Base-by-base conservation (phyloP, 1,140 invertebrate species). In the Lordiphosa stackelbergi region DNA sequence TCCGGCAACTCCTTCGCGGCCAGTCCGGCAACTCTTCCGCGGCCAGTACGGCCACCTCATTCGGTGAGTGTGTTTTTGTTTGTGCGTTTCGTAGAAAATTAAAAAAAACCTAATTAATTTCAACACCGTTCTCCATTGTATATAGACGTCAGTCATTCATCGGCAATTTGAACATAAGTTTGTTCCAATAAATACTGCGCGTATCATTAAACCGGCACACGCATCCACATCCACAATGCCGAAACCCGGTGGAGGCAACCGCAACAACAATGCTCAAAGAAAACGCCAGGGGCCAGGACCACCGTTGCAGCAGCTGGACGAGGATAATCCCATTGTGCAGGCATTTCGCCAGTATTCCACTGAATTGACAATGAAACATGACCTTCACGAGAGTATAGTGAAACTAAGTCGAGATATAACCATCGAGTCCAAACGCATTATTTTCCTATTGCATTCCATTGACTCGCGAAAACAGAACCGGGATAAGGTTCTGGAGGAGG, bases 381-480 rank as follows among this genome's bases (percentile, higher is more conserved):
- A 98, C 87, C 91, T 94, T 71, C 92, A 94, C 85, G 96, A 98
- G 85, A 89, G 94, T 54, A 90, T 98, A 9, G 91, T 96, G 0
- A 97, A 79, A 53, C 87, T 94, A 1, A 93, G 94, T 58, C 89
- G 96, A 41, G 96, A 97, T 86, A 92, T 97, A n/a, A 97, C 95
- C 2, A 96, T 97, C 63, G 95, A 97, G 79, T 96, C 95, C 73
- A 98, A 98, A 85, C 90, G 95, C 62, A 93, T 95, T 10, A 98
- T 98, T 55, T 97, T 96, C 86, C 88, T 95, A 11, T 88, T 98
- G 9, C 96, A 97, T 77, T 93, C 94, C 22, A 89, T 93, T 43
- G 89, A 90, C 28, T 22, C 53, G 2, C 92, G 91, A 9, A 91
- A 92, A 63, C 55, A 83, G 24, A 90, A 89, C 34, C 91, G 92